Base-by-base conservation (phyloP, 2,888 invertebrate species). In the Linyphia triangularis region DNA sequence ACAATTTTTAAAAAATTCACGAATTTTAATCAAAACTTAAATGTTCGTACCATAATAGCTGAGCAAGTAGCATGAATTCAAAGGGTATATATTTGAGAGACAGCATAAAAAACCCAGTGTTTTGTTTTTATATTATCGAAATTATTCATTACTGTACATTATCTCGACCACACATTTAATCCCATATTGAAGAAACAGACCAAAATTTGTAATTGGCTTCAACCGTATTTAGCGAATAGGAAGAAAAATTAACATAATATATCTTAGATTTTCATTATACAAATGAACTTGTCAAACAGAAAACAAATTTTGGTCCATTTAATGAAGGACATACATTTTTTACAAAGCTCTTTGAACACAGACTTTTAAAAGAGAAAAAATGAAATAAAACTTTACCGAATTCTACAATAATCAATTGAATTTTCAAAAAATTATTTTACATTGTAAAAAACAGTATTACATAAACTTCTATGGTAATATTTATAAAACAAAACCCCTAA, bases 251-350 rank as follows among this genome's bases (percentile, higher is more conserved):
- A 24, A 37, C 19, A 19, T 19, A 22, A 30, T 28, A 51, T 10
- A 26, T 1, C 22, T 79, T 67, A 28, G 19, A 22, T 19, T 28
- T 30, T 9, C 51, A 37, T 22, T 67, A 67, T 7, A 22, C 24
- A 51, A 30, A n/a, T n/a, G n/a, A n/a, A 9, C 28, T 79, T 26
- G 6, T 30, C 22, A 59, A 33, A 24, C 22, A 7, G n/a, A 63
- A 63, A 57, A 67, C 84, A 84, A 67, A 84, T 75, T 77, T 77
- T 77, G 77, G 85, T 85, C 77, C 75, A 65, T 77, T 69, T 65
- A 77, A 72, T 73, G 57, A 70, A 57, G 77, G 37, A 70, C 26
- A 59, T 69, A 77, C 69, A 77, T 69, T 33, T n/a, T n/a, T 61
- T 61, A 33, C 75, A 69, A 69, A 85, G 69, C 77, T 67, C 40